Base-by-base conservation (phyloP, 1,140 invertebrate species). In the Drosophila malerkotliana region DNA sequence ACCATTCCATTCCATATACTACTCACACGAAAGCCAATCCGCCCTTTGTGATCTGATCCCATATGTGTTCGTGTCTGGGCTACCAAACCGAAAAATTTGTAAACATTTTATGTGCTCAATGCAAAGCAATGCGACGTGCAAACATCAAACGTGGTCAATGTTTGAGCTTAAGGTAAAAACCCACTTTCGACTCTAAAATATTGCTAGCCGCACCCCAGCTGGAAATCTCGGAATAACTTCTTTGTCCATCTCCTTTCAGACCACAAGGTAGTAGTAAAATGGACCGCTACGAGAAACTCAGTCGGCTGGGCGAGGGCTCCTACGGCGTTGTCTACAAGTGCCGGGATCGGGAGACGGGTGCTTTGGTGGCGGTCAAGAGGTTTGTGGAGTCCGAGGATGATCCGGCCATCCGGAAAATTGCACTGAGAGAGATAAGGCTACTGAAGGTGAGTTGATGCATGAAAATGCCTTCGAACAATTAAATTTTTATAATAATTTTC, bases 291-390 rank as follows among this genome's bases (percentile, higher is more conserved):
- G 99, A 99, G 92, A 98, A 98, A 92, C 93, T 99, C 14, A 96
- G 95, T 45, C 98, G 99, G 90, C 96, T 99, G 37, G 99, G 99
- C 63, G 99, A 99, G 93, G 99, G 99, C 57, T 99, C 98, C 44
- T 99, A 99, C 92, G 99, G 99, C 7, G 95, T 99, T 60, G 99
- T 99, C 49, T 99, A 99, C 94, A 99, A 99, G 92, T 99, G 99
- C 92, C 95, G 98, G 47, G 98, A 99, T 93, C 94, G 97, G 77
- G 98, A 99, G 81, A 99, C 97, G 1, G 97, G 98, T 5, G 96
- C 98, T 83, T 93, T 99, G 45, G 99, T 99, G 10, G 99, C 99
- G 9, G 99, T 99, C 18, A 99, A 99, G 93, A 98, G 99, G 92
- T 99, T 99, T 92, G 96, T 99, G 8, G 98, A 99, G 92, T 98